Conservation (phyloP, 30 jellyfish, hydroid and myxozoan genomes). For the Mastigias papua region DNA sequence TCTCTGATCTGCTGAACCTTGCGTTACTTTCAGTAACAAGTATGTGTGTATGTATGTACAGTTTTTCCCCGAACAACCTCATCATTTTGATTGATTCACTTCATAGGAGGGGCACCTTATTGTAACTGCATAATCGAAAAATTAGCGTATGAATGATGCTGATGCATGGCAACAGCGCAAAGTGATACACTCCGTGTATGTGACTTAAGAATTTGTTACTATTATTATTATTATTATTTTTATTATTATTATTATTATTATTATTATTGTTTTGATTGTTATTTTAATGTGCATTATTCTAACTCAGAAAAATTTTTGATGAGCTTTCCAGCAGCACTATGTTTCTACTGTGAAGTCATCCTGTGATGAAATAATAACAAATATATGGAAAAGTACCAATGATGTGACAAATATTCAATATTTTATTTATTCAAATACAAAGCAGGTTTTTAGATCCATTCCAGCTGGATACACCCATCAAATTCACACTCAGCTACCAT, state of each 20-base stretch:
- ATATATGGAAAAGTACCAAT: not conserved
- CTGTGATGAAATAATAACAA: not conserved
- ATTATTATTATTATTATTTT: no score
- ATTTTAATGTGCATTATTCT: not conserved
- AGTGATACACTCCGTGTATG: not conserved
- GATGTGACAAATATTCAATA: not conserved
- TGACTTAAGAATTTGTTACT: no score
- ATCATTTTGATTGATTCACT: not conserved
- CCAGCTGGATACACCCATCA: not conserved
- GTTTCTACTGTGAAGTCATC: not conserved
- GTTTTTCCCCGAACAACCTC: not conserved
- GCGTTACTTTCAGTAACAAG: not conserved
- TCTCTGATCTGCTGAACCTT: no score
- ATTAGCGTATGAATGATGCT: not conserved
- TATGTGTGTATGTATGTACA: no score
- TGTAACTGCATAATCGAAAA: not conserved
- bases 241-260: no score
- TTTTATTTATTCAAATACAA: not conserved
- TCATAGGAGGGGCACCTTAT: not conserved
- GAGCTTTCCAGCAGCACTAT: not conserved
- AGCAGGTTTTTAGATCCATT: not conserved
- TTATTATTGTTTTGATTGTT: no score
- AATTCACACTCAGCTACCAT: not conserved
- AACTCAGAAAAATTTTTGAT: not conserved
- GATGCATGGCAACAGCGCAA: constrained; percentile 2